Conservation (phyloP, 1,140 invertebrate genomes). For the Metaphire vulgaris region DNA sequence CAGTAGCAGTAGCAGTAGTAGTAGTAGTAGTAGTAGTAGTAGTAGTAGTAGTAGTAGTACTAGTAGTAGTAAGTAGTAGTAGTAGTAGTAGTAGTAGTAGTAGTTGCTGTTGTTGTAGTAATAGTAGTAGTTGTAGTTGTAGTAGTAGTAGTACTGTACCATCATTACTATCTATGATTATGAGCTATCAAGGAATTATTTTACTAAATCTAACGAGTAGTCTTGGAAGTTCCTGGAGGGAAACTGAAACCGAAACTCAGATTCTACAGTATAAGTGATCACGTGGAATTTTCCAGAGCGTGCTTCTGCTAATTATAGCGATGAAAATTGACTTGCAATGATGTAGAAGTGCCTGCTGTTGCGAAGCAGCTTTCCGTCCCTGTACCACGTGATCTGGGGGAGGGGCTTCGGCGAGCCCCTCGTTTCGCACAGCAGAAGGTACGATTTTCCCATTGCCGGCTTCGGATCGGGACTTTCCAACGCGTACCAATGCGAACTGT, state of each 20-base stretch:
- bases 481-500: conserved; percentile 25
- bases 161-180: too few relatives aligned
- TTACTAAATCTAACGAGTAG: too few relatives aligned
- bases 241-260: background rate
- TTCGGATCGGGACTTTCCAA: conserved; percentile 10
- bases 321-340: conserved; percentile 26
- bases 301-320: background rate
- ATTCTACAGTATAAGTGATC: background rate
- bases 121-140: too few relatives aligned
- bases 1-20: conserved; percentile 16
- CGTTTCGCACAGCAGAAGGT: conserved; percentile 32
- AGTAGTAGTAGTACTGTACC: too few relatives aligned
- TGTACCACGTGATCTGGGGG: conserved; percentile 24
- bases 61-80: too few relatives aligned
- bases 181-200: too few relatives aligned
- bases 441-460: conserved; percentile 29
- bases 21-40: conserved; percentile 21
- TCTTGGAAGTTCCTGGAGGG: too few relatives aligned
- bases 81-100: too few relatives aligned
- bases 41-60: conserved; percentile 17
- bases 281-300: background rate
- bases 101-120: too few relatives aligned
- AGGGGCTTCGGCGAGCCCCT: conserved; percentile 26
- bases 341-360: conserved; percentile 29
- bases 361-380: conserved; percentile 15